Percentiles rank a stretch among this genome's conserved stretches.
These are phyloP conservation scores for Esox lucius DNA, from an alignment of 2,797 vertebrate genomes.

Conservation along the genomic window DNA sequence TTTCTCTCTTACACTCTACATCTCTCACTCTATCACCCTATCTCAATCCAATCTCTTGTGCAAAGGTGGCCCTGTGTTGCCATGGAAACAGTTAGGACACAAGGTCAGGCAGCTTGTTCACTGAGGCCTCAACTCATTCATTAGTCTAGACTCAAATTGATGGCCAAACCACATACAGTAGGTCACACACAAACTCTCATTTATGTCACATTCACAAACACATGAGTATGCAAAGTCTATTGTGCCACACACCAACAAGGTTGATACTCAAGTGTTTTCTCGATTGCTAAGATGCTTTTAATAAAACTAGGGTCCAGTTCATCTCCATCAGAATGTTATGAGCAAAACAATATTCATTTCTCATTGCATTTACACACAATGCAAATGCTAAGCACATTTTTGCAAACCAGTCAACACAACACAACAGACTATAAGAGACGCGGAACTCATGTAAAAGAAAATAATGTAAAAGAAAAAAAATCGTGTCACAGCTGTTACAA, in stretches of 20 bases:
- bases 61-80: constrained; percentile 22
- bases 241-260: neutral
- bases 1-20: neutral
- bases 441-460: no score
- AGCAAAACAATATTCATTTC: no score
- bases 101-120: constrained; percentile 25
- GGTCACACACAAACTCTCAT: neutral
- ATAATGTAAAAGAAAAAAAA: no score
- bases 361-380: no score
- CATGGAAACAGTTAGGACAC: constrained; percentile 34
- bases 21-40: neutral
- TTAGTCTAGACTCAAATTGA: constrained; percentile 47
- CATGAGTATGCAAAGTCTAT: neutral
- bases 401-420: no score
- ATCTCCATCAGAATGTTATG: no score
- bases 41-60: neutral
- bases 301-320: no score
- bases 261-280: neutral
- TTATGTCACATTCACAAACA: neutral
- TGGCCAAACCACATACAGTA: constrained; percentile 13
- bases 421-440: no score
- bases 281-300: no score
- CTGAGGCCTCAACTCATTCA: constrained; percentile 47
- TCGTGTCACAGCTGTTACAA: no score
- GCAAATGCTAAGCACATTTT: no score